Percentiles rank a stretch among this genome's conserved stretches.
These are phyloP conservation scores for Bryconaethiops microstoma DNA, from an alignment of 2,797 vertebrate genomes.

Conservation along the genomic window DNA sequence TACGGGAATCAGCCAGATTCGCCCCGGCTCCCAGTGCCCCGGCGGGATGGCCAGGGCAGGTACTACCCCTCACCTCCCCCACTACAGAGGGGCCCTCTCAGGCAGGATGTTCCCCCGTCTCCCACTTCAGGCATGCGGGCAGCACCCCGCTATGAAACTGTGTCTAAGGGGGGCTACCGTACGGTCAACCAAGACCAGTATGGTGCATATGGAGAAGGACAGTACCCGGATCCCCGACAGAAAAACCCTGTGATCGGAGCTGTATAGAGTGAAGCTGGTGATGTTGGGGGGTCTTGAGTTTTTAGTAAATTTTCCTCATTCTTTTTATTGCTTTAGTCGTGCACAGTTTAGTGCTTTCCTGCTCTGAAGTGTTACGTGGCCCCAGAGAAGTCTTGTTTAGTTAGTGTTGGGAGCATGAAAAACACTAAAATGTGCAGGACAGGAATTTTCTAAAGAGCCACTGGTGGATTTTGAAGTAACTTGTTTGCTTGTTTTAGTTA, in stretches of 20 bases:
- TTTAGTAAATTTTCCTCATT: not conserved
- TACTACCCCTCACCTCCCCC: slow-evolving; percentile 67
- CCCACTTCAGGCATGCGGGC: slow-evolving; percentile 66
- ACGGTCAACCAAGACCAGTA: slow-evolving; percentile 78
- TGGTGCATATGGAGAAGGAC: slow-evolving; percentile 68
- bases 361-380: too few relatives aligned
- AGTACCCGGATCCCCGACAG: slow-evolving; percentile 79
- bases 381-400: too few relatives aligned
- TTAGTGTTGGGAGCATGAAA: not conserved
- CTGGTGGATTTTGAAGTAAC: not conserved
- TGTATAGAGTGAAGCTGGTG: slow-evolving; percentile 73
- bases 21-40: slow-evolving; percentile 36
- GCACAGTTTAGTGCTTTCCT: not conserved
- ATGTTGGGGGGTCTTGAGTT: not conserved
- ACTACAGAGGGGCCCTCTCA: slow-evolving; percentile 74
- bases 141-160: slow-evolving; percentile 72
- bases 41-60: slow-evolving; percentile 64
- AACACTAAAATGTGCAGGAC: not conserved
- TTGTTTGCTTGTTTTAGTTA: not conserved
- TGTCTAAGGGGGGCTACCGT: slow-evolving; percentile 65
- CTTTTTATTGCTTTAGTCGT: not conserved
- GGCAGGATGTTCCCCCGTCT: slow-evolving; percentile 85
- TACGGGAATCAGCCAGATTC: not conserved
- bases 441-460: not conserved
- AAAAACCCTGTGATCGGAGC: slow-evolving; percentile 90